These are phyloP conservation scores for Montifringilla adamsi DNA, from an alignment of 2,113 vertebrate species.

Conservation along the genomic window DNA sequence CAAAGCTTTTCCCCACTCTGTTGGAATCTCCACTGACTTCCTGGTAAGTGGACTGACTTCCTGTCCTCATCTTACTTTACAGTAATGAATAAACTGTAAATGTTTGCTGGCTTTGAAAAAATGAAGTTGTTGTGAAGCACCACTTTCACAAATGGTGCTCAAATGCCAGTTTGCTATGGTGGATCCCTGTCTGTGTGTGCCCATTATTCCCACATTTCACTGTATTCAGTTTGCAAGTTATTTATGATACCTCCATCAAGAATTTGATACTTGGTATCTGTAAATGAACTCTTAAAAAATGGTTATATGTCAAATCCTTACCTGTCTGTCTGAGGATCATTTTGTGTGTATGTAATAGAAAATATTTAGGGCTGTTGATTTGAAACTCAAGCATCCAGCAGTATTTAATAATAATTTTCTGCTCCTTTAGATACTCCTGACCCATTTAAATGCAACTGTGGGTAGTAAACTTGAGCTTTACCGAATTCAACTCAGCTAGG, in stretches of 20 bases:
- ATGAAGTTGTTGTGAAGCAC: not conserved
- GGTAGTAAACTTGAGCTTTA: not conserved
- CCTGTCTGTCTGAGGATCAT: not conserved
- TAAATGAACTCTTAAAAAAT: not conserved
- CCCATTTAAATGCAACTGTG: not conserved
- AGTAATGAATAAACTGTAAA: not conserved
- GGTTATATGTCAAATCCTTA: not conserved
- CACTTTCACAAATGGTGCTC: not conserved
- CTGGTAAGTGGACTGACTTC: not conserved
- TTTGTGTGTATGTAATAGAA: not conserved
- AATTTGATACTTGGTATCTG: not conserved
- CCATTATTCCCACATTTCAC: not conserved
- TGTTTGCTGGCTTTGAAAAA: not conserved
- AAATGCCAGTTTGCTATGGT: fast-evolving
- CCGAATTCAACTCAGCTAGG: not conserved
- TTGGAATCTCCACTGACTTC: not conserved
- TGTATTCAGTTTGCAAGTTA: not conserved
- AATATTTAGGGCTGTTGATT: not conserved
- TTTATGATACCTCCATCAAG: not conserved
- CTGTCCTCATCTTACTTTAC: not conserved
- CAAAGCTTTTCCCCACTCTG: not conserved
- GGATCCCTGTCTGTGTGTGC: not conserved
- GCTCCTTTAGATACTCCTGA: not conserved
- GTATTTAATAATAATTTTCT: not conserved
- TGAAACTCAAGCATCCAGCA: not conserved